Conservation (phyloP, 2,113 vertebrate species). For the Phyllostomus hastatus region DNA sequence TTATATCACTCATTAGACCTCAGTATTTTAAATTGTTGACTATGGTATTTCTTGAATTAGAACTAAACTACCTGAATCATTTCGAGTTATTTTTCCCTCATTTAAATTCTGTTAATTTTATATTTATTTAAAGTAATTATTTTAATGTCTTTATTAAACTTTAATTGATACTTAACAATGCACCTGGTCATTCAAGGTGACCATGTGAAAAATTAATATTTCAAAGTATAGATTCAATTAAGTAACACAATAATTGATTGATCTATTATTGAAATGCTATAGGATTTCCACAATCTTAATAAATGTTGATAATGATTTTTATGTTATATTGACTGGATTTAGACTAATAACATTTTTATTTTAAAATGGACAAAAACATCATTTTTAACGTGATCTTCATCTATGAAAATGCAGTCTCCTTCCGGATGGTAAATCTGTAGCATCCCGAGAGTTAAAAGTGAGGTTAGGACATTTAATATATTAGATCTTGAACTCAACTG, state of each 20-base stretch:
- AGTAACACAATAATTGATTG: not conserved
- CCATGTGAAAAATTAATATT: slow-evolving; percentile 4
- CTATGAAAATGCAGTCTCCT: not conserved
- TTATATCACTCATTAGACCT: not conserved
- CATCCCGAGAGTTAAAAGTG: not conserved
- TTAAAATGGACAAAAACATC: not conserved
- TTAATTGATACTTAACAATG: not conserved
- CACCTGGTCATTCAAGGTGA: too few relatives aligned
- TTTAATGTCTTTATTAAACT: not conserved
- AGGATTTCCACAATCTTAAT: not conserved
- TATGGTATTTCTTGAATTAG: not conserved
- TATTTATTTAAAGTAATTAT: slow-evolving; percentile 18
- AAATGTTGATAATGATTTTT: slow-evolving; percentile 8
- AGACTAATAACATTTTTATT: not conserved
- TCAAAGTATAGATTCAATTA: not conserved
- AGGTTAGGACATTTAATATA: not conserved
- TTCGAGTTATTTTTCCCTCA: not conserved
- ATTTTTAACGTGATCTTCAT: not conserved
- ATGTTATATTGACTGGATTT: not conserved
- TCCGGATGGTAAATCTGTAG: not conserved
- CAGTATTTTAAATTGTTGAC: not conserved
- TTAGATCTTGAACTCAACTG: not conserved
- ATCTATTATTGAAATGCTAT: not conserved
- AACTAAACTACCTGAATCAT: not conserved
- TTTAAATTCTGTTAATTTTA: not conserved